Conservation (phyloP, 2,113 vertebrate species). For the Orthonyx spaldingii region DNA sequence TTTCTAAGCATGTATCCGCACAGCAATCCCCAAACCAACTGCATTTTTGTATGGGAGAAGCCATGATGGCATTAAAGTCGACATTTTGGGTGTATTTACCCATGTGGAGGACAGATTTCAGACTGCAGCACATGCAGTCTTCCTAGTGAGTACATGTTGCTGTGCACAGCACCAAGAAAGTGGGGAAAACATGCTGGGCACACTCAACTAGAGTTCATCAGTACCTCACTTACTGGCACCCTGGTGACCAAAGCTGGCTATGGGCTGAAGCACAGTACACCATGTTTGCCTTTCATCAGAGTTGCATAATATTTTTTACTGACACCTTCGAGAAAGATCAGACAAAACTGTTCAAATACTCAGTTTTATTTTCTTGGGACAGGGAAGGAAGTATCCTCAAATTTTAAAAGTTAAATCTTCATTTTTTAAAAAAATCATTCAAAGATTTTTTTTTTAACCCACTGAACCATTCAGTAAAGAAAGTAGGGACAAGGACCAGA, state of each 20-base stretch:
- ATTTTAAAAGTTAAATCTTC: not conserved
- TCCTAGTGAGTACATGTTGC: not conserved
- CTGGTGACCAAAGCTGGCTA: not conserved
- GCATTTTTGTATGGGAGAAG: not conserved
- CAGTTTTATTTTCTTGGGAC: not conserved
- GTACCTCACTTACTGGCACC: not conserved
- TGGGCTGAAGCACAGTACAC: not conserved
- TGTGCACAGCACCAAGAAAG: not conserved
- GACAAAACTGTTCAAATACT: not conserved
- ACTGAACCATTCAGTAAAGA: not conserved
- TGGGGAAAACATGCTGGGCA: not conserved
- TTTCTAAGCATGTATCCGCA: not conserved
- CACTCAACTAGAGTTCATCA: not conserved
- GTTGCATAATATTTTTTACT: not conserved
- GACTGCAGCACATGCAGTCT: not conserved
- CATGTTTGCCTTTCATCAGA: not conserved
- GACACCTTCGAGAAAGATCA: not conserved
- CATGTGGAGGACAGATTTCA: not conserved
- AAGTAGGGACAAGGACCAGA: not conserved
- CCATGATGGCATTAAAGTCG: not conserved
- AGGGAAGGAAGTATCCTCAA: not conserved
- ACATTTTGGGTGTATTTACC: accelerated
- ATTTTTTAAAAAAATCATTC: not conserved
- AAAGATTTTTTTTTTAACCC: not conserved
- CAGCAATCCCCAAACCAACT: not conserved